Base-by-base conservation (phyloP, 2,113 vertebrate species). In the Speoplatyrhinus poulsoni region DNA sequence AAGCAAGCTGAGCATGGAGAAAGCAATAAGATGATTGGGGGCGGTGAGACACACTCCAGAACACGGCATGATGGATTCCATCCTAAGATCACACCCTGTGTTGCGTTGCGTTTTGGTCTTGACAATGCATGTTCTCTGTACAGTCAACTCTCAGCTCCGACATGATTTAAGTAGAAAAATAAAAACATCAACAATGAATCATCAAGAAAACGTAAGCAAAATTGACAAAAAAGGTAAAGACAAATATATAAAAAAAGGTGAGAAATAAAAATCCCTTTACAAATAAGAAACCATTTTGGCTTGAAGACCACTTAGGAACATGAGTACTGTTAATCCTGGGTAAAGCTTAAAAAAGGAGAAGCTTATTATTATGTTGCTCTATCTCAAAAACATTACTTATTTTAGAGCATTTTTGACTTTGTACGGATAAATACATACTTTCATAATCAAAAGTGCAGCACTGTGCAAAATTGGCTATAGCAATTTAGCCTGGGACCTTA, bases 401-500 rank as follows among this genome's bases (percentile, higher is more conserved):
- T 83, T 83, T 71, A 71, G 62, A 77, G 69, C 75, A 73, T 81
- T 74, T 76, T 60, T 58, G 9, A 36, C 36, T 65, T 60, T 54
- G 55, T 55, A 72, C 33, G 12, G 92, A 94, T 92, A 93, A 94
- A 95, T 93, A 94, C 89, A 92, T 84, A 78, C 78, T 88, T 70
- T 88, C 77, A 81, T 87, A 77, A 87, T 86, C 90, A 94, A 91
- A 96, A 96, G 97, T 98, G 98, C 96, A 95, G 93, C 96, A 93
- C 94, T 97, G 97, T 98, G 97, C 96, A 98, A 98, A 98, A 94
- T 91, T 93, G 94, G 94, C 88, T 62, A 87, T 90, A 67, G 85
- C 86, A 94, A 94, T 98, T 97, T 98, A 98, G 94, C 95, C 96
- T 98, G 96, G 94, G 94, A 88, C 89, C 93, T 93, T 93, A 75